These are phyloP conservation scores for Leptonema lineaticorne DNA, from an alignment of 1,140 invertebrate species.

Conservation along the genomic window DNA sequence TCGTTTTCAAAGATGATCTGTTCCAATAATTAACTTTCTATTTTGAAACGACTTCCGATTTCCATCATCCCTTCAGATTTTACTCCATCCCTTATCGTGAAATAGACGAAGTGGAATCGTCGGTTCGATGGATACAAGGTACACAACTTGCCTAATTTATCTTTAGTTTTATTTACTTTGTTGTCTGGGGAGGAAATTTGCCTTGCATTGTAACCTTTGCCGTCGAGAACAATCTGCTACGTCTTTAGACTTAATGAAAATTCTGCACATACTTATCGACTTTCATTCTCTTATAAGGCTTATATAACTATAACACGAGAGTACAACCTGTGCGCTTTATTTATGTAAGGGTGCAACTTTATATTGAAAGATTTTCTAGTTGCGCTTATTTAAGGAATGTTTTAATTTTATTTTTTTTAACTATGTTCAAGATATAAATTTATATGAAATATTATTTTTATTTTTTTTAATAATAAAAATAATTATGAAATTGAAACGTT, in stretches of 20 bases:
- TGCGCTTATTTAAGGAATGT: too few species aligned
- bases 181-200: constrained; percentile 27
- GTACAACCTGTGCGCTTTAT: too few species aligned
- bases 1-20: neutral
- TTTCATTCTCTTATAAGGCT: neutral
- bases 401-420: too few species aligned
- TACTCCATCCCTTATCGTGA: neutral
- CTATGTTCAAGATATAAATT: too few species aligned
- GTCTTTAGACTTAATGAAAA: constrained; percentile 24
- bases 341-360: too few species aligned
- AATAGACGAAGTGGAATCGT: neutral
- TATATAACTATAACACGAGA: too few species aligned
- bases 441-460: too few species aligned
- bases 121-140: constrained; percentile 3
- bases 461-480: too few species aligned
- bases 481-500: too few species aligned
- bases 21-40: constrained; percentile 8
- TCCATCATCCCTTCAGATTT: neutral
- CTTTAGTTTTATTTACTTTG: constrained; percentile 42
- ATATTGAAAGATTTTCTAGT: too few species aligned
- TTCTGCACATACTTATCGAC: constrained; percentile 18
- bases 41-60: constrained; percentile 4
- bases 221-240: constrained; percentile 17
- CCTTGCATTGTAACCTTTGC: constrained; percentile 16
- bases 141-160: constrained; percentile 40